Base-by-base conservation (phyloP, 2,113 vertebrate species). In the Lampris megalopsis region DNA sequence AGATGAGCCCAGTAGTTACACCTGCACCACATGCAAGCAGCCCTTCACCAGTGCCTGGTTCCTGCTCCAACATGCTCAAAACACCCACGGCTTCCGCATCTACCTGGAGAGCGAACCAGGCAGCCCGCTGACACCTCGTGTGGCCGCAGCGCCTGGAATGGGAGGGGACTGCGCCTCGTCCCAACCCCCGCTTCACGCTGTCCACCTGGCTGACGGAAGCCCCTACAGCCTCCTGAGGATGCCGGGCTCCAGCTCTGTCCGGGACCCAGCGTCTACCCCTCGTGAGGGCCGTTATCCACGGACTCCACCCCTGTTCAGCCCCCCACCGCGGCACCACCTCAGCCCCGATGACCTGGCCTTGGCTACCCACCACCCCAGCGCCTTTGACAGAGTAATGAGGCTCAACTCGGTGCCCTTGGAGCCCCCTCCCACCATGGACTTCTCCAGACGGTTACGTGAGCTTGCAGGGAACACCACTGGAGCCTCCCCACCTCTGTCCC, bases 21-120 rank as follows among this genome's bases (percentile, higher is more conserved):
- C 96, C 83, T 99, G 98, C 95, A 99, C 97, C 89, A 99, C 97
- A 91, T 99, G 98, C 94, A 99, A 99, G 96, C 98, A 99, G 94
- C 96, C 97, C 94, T 99, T 99, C 95, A 96, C 94, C 95, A 98
- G 96, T 91, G 98, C 98, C 93, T 99, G 98, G 98, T 98, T 99
- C 94, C 97, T 99, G 92, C 96, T 99, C 91, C 97, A 98, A 95
- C 98, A 99, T 73, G 98, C 97, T 93, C 98, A 99, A 95, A 99
- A 99, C 95, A 98, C 97, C 80, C 98, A 99, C 53, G 98, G 98
- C 92, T 97, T 99, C 95, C 96, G 96, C 93, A 99, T 99, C 95
- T 99, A 99, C 92, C 95, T 99, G 96, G 98, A 99, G 95, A 99
- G 97, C 48, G 96, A 98, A 90, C 97, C 97, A 43, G 97, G 97